Conservation (phyloP, 1,140 invertebrate genomes). For the Lordiphosa stackelbergi region DNA sequence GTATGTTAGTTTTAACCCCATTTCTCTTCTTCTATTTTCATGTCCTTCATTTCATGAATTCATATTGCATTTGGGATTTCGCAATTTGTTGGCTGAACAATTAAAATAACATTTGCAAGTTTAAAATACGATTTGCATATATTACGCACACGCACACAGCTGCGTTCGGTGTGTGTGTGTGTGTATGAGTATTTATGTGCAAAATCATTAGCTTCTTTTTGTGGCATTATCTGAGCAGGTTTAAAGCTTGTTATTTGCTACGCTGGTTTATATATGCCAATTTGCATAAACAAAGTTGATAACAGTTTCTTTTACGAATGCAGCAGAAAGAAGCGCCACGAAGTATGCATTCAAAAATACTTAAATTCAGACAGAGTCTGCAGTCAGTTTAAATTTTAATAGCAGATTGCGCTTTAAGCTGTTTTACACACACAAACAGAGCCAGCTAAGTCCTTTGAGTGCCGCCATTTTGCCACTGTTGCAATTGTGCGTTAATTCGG, state of each 20-base stretch:
- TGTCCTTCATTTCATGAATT: background rate
- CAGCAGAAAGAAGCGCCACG: background rate
- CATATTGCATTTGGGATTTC: constrained; percentile 6
- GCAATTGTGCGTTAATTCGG: constrained; percentile 12
- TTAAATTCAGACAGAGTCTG: constrained; percentile 18
- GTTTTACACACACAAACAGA: background rate
- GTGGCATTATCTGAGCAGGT: constrained; percentile 53
- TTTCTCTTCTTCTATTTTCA: no score
- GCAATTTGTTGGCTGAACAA: constrained; percentile 37
- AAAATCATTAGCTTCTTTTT: constrained; percentile 44
- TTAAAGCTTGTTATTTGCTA: constrained; percentile 41
- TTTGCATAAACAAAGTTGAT: constrained; percentile 63
- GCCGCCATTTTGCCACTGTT: constrained; percentile 19
- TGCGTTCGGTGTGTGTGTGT: constrained; percentile 10
- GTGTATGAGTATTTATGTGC: constrained; percentile 15
- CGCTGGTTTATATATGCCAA: constrained; percentile 56
- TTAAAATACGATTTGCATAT: constrained; percentile 58
- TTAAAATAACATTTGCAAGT: constrained; percentile 62
- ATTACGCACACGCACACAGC: constrained; percentile 24
- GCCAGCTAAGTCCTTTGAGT: background rate
- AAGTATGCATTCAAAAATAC: constrained; percentile 49
- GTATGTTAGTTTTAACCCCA: no score
- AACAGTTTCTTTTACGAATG: constrained; percentile 29
- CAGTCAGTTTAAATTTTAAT: constrained; percentile 15
- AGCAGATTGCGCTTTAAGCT: constrained; percentile 18